phyloP scores from a whole-genome alignment of 35 echinoderm and acorn worm species.

The Nesometra sesokonis region DNA sequence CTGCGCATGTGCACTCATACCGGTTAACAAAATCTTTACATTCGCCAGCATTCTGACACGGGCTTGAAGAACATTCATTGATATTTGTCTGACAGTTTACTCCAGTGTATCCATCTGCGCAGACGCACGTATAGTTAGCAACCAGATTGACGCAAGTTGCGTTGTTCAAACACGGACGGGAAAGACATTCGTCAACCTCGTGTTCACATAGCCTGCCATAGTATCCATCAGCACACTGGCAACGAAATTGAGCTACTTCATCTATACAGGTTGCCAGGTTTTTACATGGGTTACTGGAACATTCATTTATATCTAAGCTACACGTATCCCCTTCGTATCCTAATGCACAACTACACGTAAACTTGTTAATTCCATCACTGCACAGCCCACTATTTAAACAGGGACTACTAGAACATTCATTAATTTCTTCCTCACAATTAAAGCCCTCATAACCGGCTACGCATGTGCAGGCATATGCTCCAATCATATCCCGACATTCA shows the following conservation, averaged over 20 bases:
- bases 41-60: background rate
- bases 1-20: background rate
- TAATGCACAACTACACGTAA: background rate
- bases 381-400: background rate
- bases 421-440: background rate
- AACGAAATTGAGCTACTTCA: background rate
- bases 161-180: background rate
- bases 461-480: background rate
- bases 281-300: background rate
- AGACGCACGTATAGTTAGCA: background rate
- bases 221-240: background rate
- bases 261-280: background rate
- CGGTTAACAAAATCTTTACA: background rate
- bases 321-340: background rate
- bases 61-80: background rate
- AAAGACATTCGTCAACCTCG: background rate
- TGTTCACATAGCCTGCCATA: background rate
- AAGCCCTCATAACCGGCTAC: background rate
- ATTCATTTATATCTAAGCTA: background rate
- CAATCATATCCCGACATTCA: background rate
- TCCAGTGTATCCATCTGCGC: background rate
- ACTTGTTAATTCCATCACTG: background rate
- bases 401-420: background rate
- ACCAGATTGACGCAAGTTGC: background rate
- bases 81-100: background rate